Evolutionary conservation across 2,113 vertebrate species (phyloP).

Genomic region (Acinonyx jubatus): DNA sequence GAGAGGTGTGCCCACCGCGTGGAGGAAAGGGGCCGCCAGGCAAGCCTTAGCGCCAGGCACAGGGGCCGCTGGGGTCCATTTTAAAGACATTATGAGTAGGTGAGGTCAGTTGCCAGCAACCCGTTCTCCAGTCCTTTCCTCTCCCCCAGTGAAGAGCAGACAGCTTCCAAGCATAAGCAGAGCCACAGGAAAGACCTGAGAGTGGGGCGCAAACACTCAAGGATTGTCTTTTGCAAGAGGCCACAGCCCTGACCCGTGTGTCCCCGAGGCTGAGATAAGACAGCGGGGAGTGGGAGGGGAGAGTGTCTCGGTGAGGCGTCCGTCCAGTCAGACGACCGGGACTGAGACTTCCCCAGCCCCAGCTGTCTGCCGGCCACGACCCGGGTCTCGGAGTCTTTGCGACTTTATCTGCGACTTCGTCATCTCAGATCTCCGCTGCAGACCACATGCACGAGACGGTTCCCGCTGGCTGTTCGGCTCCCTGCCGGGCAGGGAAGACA

Average conservation of each 20-base stretch:
- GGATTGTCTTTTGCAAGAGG: background rate
- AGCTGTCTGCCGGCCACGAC: accelerated
- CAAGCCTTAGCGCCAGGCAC: background rate
- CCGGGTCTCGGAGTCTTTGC: background rate
- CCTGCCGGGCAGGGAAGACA: accelerated
- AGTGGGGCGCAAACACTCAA: background rate
- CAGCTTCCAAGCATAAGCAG: accelerated
- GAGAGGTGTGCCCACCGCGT: background rate
- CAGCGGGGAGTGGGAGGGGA: accelerated
- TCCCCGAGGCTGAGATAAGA: background rate
- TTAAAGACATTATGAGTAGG: background rate
- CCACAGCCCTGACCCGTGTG: background rate
- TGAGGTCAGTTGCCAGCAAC: background rate
- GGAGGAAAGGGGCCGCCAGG: background rate
- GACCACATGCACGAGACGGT: no score
- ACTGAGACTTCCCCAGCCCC: background rate
- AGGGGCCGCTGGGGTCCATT: accelerated
- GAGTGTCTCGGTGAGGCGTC: accelerated
- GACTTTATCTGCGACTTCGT: background rate
- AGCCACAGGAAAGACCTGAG: background rate
- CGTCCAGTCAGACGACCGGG: accelerated
- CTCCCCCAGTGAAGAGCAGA: background rate
- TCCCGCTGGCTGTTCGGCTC: background rate
- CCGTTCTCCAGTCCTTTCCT: no score
- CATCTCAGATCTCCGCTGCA: no score